phyloP scores from a whole-genome alignment of 2,113 vertebrate species.

The human (Homo sapiens) region DNA sequence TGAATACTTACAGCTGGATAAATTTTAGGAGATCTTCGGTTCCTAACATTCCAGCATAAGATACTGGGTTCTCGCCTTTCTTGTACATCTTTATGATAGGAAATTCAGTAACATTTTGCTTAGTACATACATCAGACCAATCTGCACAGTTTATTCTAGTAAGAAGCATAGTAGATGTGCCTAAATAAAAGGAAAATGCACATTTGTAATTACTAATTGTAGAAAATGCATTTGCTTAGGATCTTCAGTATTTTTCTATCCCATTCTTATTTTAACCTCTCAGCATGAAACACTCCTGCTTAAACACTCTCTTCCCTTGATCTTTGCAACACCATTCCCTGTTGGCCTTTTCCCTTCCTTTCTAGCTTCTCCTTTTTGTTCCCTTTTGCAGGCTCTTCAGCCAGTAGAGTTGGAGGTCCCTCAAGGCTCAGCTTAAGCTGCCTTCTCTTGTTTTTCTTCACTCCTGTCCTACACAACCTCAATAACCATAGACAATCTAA shows the following conservation, averaged over 20 bases:
- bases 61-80: slow-evolving; percentile 74
- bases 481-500: background rate
- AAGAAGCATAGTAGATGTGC: slow-evolving; percentile 82
- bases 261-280: background rate
- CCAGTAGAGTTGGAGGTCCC: background rate
- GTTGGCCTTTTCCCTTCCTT: background rate
- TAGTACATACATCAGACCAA: slow-evolving; percentile 89
- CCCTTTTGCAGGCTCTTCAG: background rate
- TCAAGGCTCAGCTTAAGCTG: background rate
- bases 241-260: background rate
- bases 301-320: background rate
- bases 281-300: background rate
- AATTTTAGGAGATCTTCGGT: slow-evolving; percentile 88
- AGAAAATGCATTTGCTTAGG: background rate
- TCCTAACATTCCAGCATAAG: slow-evolving; percentile 92
- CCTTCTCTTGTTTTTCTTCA: background rate
- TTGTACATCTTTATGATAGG: slow-evolving; percentile 88
- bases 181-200: slow-evolving; percentile 73
- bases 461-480: background rate
- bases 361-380: background rate
- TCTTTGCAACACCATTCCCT: background rate
- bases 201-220: slow-evolving; percentile 10
- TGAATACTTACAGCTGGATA: slow-evolving; percentile 90
- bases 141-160: slow-evolving; percentile 91
- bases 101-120: slow-evolving; percentile 89